Base-by-base conservation (phyloP, 2,888 invertebrate genomes). In the Aelia acuminata region DNA sequence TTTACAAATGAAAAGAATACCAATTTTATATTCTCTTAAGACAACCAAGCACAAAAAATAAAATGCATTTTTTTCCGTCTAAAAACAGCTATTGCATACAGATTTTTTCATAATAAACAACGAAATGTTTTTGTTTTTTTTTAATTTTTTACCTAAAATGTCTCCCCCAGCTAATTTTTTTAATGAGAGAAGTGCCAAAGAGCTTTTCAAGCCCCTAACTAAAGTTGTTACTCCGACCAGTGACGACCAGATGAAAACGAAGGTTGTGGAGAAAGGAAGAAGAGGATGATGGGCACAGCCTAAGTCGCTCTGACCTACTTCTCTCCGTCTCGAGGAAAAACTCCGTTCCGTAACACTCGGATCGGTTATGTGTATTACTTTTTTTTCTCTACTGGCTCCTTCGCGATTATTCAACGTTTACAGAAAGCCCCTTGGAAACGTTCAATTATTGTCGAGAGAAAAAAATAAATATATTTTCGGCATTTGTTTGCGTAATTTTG, bases 231-330 rank as follows among this genome's bases (percentile, higher is more conserved):
- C 5, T 35, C 35, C n/a, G n/a, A n/a, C n/a, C 13, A 35, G 39
- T 39, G 75, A 39, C 31, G 8, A 39, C 8, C 35, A 70, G 75
- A 39, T 39, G 39, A 75, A 75, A 75, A 75, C 75, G 75, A 75
- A 75, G 8, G 75, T 39, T 22, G 20, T 75, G 75, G 75, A 75
- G 75, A 75, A 75, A 75, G 75, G 75, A 75, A 35, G 39, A 57
- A 13, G 57, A 53, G n/a, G 53, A 39, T 75, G 39, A 75, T 75
- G 57, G 57, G 57, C 57, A 57, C 39, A 35, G 39, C 75, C 75
- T 2, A 39, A 75, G 26, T 22, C 18, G 75, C 39, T 39, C 20
- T 75, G 75, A 75, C 75, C 75, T 39, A 75, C 75, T 75, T 75
- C 75, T 57, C 20, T 1, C 20, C 39, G 4, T 4, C 39, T 5